Conservation (phyloP, 2,888 invertebrate genomes). For the Coleophora deauratella region DNA sequence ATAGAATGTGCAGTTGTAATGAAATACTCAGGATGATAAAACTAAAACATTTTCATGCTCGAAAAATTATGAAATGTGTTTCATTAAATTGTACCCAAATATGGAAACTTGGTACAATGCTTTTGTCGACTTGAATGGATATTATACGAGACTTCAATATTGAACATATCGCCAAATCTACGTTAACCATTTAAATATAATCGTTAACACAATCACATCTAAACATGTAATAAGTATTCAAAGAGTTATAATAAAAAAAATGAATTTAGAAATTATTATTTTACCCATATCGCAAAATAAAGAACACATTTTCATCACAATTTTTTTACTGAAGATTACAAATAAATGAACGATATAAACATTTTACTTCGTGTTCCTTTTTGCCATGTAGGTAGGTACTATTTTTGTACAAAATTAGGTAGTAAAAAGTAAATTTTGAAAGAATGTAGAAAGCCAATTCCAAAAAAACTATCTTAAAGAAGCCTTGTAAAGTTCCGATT, state of each 20-base stretch:
- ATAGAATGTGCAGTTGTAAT: no score
- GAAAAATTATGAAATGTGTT: no score
- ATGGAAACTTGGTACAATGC: no score
- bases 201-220: constrained; percentile 68
- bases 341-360: no score
- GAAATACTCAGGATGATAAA: no score
- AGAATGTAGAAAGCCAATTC: constrained; percentile 60
- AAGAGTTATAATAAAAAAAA: constrained; percentile 17
- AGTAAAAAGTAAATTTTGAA: constrained; percentile 52
- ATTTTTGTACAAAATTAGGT: no score
- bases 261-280: constrained; percentile 20
- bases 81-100: no score
- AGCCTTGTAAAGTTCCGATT: constrained; percentile 47
- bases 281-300: constrained; percentile 34
- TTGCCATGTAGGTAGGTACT: no score
- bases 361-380: not conserved
- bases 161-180: constrained; percentile 38
- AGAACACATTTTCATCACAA: no score
- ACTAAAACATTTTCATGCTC: no score
- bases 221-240: constrained; percentile 43
- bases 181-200: constrained; percentile 13
- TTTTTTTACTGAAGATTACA: no score
- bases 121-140: constrained; percentile 22
- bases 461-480: constrained; percentile 45
- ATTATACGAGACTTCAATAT: constrained; percentile 34